Conservation (phyloP, 2,888 invertebrate species). For the Iphiclides podalirius region DNA sequence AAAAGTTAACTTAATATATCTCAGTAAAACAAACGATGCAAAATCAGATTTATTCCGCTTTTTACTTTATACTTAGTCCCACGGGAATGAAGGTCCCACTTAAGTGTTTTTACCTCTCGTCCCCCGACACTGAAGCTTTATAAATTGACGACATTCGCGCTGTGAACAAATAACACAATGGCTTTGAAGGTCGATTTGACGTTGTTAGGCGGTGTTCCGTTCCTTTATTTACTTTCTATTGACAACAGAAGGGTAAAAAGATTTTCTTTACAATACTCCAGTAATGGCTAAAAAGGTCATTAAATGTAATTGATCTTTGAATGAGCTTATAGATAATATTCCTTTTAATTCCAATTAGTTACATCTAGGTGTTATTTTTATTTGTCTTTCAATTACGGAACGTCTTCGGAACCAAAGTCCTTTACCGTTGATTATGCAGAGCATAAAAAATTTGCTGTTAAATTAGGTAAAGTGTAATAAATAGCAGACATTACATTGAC, state of each 20-base stretch:
- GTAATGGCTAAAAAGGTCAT: constrained; percentile 2
- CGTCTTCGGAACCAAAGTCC: too few relatives aligned
- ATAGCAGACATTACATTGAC: too few relatives aligned
- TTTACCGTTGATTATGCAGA: too few relatives aligned
- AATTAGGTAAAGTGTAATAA: too few relatives aligned
- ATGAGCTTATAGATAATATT: too few relatives aligned
- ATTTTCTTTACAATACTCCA: neutral
- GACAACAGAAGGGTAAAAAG: constrained; percentile 11
- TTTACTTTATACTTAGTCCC: constrained; percentile 13
- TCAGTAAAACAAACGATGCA: neutral
- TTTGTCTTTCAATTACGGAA: too few relatives aligned
- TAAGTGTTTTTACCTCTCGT: constrained; percentile 23
- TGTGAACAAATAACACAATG: constrained; percentile 21
- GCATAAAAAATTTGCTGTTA: too few relatives aligned
- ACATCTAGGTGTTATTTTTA: too few relatives aligned
- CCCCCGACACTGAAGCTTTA: constrained; percentile 17
- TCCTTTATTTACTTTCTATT: constrained; percentile 16
- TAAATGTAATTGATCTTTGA: neutral
- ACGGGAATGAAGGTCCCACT: constrained; percentile 9
- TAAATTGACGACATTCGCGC: constrained; percentile 23
- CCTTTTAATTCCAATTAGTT: too few relatives aligned
- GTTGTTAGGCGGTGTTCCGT: constrained; percentile 15
- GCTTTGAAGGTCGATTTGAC: constrained; percentile 22
- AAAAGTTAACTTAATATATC: neutral
- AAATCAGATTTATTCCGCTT: constrained; percentile 2